Base-by-base conservation (phyloP, 1,140 invertebrate species). In the Akabosia matsudoensis region DNA sequence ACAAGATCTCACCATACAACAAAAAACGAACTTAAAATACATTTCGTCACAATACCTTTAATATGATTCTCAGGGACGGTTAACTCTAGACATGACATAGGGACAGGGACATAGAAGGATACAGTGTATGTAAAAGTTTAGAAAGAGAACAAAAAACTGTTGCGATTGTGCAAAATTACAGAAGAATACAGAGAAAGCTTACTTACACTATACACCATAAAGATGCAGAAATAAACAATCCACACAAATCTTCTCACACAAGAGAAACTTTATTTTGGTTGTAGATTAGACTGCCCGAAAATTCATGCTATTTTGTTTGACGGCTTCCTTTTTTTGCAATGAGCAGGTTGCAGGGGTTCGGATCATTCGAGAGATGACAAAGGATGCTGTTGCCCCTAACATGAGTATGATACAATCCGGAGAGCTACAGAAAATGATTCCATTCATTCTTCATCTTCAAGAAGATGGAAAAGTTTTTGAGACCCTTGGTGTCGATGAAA, bases 401-500 rank as follows among this genome's bases (percentile, higher is more conserved):
- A 72, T 72, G 70, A 51, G 37, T 22, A 16, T 51, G 22, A 45
- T 72, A 18, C 70, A 72, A 51, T 72, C 70, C 3, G 33, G 22
- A n/a, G 70, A 72, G 37, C 26, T 72, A 18, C 70, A 72, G 26
- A 72, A 72, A 45, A 72, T 72, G 70, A 72, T 72, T 37, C 70
- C 70, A 7, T 72, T 72, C 70, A 45, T 34, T 26, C 34, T 72
- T 26, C 33, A 51, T 37, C 14, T 72, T 4, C 70, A 72, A 22
- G 70, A 72, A 72, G 70, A 72, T 2, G 33, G 70, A 14, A 72
- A 72, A 24, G 70, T 72, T 37, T 72, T 72, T 45, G 70, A 72
- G 34, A 72, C 33, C 33, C 37, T 72, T 14, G 70, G 70, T n/a
- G 70, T 72, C 13, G 70, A 72, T 34, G 70, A 72, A 34, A 72